phyloP scores from a whole-genome alignment of 2,888 invertebrate genomes.

The Amphipyra tragopoginis region DNA sequence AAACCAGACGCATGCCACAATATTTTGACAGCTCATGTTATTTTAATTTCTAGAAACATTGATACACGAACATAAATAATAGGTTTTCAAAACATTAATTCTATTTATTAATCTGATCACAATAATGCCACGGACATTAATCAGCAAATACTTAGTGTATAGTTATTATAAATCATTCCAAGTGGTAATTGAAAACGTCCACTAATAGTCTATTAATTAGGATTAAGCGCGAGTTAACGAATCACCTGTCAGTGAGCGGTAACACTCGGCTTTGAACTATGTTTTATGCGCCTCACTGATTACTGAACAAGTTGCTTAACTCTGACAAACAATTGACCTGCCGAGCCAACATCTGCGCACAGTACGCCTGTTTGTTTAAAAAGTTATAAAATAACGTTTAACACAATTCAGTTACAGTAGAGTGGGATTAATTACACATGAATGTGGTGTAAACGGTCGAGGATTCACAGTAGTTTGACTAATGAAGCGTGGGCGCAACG shows the following conservation, averaged over 20 bases:
- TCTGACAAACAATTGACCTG: constrained; percentile 55
- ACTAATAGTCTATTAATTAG: constrained; percentile 87
- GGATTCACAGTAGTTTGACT: constrained; percentile 50
- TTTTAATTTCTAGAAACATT: constrained; percentile 43
- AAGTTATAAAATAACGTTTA: constrained; percentile 37
- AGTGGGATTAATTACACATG: constrained; percentile 48
- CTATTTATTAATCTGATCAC: constrained; percentile 70
- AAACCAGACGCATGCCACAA: constrained; percentile 37
- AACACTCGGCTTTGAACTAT: constrained; percentile 66
- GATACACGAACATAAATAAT: constrained; percentile 50
- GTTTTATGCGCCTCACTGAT: constrained; percentile 53
- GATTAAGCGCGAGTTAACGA: constrained; percentile 81
- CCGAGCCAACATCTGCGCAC: constrained; percentile 30
- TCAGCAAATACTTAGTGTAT: constrained; percentile 67
- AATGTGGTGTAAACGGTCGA: constrained; percentile 43
- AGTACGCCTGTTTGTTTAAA: constrained; percentile 25
- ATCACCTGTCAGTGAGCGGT: constrained; percentile 76
- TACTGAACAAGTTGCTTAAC: constrained; percentile 50
- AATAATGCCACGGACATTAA: constrained; percentile 72
- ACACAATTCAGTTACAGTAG: constrained; percentile 29
- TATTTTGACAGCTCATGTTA: constrained; percentile 43
- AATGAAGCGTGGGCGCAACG: constrained; percentile 59
- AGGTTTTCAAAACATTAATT: constrained; percentile 63
- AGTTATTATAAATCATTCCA: constrained; percentile 78
- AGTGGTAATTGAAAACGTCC: constrained; percentile 85